A percentile compares a stretch with the other conserved stretches of the same genome.
Evolutionary conservation across 2,888 invertebrate species (phyloP).

Genomic region (Morinoia aosen): DNA sequence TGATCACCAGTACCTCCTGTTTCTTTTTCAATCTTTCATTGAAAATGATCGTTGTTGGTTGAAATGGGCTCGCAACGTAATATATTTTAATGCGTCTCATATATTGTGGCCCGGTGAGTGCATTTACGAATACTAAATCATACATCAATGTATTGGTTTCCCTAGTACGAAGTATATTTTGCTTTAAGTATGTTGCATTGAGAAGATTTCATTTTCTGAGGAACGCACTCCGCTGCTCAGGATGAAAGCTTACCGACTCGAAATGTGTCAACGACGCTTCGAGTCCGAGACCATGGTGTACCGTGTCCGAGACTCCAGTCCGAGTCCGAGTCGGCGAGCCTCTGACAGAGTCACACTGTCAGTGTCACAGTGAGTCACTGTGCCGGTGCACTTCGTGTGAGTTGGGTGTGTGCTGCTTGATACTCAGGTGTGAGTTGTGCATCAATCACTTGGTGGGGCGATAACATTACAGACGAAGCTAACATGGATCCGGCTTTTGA

Average conservation of each 20-base stretch:
- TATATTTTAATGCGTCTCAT: background rate
- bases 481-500: constrained; percentile 60
- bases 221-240: background rate
- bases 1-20: too few species aligned
- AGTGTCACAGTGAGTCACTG: too few species aligned
- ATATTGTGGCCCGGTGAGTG: background rate
- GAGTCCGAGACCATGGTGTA: too few species aligned
- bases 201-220: background rate
- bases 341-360: too few species aligned
- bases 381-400: background rate
- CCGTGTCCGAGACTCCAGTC: too few species aligned
- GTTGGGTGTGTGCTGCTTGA: background rate
- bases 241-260: background rate
- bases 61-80: background rate
- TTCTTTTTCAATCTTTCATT: too few species aligned
- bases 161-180: background rate
- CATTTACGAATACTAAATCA: background rate
- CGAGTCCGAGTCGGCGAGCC: background rate
- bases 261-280: background rate
- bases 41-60: background rate
- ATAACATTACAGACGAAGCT: background rate
- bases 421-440: background rate
- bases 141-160: background rate
- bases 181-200: background rate
- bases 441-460: background rate